Evolutionary conservation across 2,888 invertebrate genomes (phyloP).

Genomic region (Deilephila elpenor): DNA sequence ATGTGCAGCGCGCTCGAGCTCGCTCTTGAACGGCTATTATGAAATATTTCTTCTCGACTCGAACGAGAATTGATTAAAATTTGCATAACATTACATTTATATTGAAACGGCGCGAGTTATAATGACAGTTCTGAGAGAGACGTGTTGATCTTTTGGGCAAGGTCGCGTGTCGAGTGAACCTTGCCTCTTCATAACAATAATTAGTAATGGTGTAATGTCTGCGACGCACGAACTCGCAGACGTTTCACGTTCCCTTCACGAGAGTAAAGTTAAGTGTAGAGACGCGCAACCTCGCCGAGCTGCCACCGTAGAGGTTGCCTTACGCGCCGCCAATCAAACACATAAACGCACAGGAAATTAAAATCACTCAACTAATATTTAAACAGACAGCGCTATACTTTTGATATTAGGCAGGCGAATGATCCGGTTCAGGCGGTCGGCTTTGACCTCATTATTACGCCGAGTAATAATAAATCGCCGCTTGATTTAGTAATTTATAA

Average conservation of each 20-base stretch:
- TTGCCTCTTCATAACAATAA: slow-evolving; percentile 7
- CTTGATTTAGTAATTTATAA: slow-evolving; percentile 16
- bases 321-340: background rate
- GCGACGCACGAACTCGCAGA: background rate
- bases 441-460: slow-evolving; percentile 19
- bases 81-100: slow-evolving; percentile 22
- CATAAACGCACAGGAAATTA: background rate
- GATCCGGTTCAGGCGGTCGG: background rate
- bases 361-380: background rate
- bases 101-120: slow-evolving; percentile 5
- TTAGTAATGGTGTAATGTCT: background rate
- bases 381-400: background rate
- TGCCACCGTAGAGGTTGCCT: background rate
- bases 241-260: no score
- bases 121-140: background rate
- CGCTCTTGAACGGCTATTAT: background rate
- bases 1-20: background rate
- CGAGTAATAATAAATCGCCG: background rate
- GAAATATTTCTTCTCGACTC: background rate
- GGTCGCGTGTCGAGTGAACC: background rate
- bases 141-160: slow-evolving; percentile 12
- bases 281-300: background rate
- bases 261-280: no score
- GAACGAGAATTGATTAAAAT: background rate
- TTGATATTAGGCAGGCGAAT: background rate